These are phyloP conservation scores for Daboia siamensis DNA, from an alignment of 2,113 vertebrate species.

Conservation along the genomic window DNA sequence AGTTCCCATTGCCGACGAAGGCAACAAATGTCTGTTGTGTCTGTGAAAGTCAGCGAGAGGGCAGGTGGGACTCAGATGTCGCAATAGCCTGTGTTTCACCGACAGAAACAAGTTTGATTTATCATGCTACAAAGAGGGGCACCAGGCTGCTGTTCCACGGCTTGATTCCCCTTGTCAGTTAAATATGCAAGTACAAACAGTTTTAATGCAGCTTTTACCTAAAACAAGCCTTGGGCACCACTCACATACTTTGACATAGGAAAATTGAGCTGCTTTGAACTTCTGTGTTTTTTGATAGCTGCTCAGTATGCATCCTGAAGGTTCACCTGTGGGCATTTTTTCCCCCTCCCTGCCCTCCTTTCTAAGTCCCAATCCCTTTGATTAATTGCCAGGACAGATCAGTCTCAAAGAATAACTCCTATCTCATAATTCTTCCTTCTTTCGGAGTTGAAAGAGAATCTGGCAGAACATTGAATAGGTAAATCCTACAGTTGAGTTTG, in stretches of 20 bases:
- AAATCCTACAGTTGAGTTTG: constrained; percentile 77
- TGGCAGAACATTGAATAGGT: constrained; percentile 76
- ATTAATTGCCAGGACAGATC: constrained; percentile 98
- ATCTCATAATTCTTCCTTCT: constrained; percentile 81
- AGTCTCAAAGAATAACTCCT: constrained; percentile 83
- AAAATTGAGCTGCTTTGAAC: constrained; percentile 99
- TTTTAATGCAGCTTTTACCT: constrained; percentile 84
- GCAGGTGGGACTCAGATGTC: constrained; percentile 46
- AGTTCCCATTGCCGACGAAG: constrained; percentile 45
- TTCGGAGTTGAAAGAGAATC: constrained; percentile 82
- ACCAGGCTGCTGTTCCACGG: constrained; percentile 56
- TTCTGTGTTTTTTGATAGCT: constrained; percentile 98
- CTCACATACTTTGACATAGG: constrained; percentile 93
- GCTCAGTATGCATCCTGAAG: constrained; percentile 98
- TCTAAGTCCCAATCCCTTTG: constrained; percentile 97
- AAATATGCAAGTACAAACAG: constrained; percentile 88
- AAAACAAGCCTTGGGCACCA: constrained; percentile 85
- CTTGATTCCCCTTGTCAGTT: constrained; percentile 67
- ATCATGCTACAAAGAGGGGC: constrained; percentile 60
- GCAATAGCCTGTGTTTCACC: constrained; percentile 68
- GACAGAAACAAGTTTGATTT: constrained; percentile 68
- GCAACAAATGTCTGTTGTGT: constrained; percentile 40
- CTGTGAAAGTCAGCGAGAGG: constrained; percentile 45
- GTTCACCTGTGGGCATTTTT: constrained; percentile 92
- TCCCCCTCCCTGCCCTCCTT: constrained; percentile 63